phyloP scores from a whole-genome alignment of 1,140 invertebrate species.

The Rhagoletis zephyria region DNA sequence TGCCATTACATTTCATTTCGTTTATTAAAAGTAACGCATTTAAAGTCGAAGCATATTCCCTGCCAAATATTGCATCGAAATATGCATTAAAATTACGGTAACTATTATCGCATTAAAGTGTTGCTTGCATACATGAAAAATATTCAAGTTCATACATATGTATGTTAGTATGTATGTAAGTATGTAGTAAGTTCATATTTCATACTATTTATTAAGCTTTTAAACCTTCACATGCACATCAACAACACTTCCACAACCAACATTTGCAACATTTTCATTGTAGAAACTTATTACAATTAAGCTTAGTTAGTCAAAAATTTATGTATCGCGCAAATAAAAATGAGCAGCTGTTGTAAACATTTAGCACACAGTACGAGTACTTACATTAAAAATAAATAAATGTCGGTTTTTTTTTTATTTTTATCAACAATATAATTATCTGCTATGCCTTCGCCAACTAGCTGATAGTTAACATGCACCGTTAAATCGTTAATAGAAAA shows the following conservation, averaged over 20 bases:
- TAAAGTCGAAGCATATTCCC: neutral
- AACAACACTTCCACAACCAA: neutral
- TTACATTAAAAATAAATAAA: no score
- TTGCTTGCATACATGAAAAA: neutral
- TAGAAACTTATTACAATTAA: neutral
- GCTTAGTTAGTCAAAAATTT: neutral
- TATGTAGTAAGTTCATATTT: no score
- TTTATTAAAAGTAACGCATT: neutral
- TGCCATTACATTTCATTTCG: neutral
- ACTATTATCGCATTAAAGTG: neutral
- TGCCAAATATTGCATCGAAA: slow-evolving; percentile 13
- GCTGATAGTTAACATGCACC: no score
- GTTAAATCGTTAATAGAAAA: no score
- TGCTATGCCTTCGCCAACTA: no score
- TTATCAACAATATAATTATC: no score
- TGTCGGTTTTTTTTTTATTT: no score
- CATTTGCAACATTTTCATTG: neutral
- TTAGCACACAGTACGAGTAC: no score
- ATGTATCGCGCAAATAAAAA: slow-evolving; percentile 13
- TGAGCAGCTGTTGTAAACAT: neutral
- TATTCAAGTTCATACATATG: neutral
- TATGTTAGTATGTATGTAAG: no score
- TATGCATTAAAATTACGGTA: neutral
- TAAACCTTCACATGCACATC: neutral
- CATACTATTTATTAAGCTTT: neutral